Evolutionary conservation across 2,888 invertebrate genomes (phyloP).

Genomic region (Seladonia tumulorum): DNA sequence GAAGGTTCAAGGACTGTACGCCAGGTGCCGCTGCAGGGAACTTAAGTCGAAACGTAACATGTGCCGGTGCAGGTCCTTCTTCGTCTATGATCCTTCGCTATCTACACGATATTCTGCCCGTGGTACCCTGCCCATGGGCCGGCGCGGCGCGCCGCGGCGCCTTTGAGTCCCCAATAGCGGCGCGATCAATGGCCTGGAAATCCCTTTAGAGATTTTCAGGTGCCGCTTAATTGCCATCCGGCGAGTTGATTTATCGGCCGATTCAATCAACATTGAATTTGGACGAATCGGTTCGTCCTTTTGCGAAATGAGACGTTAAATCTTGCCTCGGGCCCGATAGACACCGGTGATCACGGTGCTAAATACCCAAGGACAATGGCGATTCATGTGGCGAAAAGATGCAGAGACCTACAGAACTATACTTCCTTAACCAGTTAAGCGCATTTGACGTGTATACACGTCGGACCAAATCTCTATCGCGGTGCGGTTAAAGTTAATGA

Average conservation of each 20-base stretch:
- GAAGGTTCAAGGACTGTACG: constrained; percentile 80
- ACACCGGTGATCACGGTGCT: constrained; percentile 4
- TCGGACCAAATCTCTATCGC: too few relatives aligned
- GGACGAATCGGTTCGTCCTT: constrained; percentile 29
- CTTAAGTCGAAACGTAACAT: constrained; percentile 74
- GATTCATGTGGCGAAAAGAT: neutral
- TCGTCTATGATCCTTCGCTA: constrained; percentile 40
- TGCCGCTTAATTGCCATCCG: constrained; percentile 43
- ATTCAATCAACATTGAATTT: constrained; percentile 49
- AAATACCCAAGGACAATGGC: constrained; percentile 1
- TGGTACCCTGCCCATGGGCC: neutral
- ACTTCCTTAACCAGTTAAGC: too few relatives aligned
- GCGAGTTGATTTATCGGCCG: constrained; percentile 39
- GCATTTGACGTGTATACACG: too few relatives aligned
- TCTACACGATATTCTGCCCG: constrained; percentile 52
- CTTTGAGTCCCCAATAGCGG: constrained; percentile 44
- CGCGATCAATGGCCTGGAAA: constrained; percentile 50
- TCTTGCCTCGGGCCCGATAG: constrained; percentile 6
- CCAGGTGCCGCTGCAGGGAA: constrained; percentile 81
- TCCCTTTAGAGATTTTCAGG: constrained; percentile 34
- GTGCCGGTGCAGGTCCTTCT: constrained; percentile 74
- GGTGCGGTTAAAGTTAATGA: too few relatives aligned
- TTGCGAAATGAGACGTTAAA: constrained; percentile 46
- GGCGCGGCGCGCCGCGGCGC: constrained; percentile 34
- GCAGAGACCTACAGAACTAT: neutral